Evolutionary conservation across 2,113 vertebrate genomes (phyloP), one percentile per base, ranked within the genome.

Genomic region (Empidonax traillii): DNA sequence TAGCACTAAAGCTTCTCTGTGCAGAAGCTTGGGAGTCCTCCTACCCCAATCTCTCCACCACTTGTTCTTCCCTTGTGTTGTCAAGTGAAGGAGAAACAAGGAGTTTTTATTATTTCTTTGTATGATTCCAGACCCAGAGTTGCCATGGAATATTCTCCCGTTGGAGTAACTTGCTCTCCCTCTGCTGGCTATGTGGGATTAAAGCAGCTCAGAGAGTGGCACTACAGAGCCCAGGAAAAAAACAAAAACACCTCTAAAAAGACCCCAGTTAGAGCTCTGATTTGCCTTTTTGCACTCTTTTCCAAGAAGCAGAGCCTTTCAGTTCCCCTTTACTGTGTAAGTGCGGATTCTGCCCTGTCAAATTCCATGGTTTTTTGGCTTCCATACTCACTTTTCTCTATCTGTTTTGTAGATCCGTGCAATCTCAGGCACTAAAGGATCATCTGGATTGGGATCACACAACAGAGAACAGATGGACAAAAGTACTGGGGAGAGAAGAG

Each of bases 321-420:
- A 39, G 27, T 17, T 82, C 59, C 69, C 66, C 58, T 31, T 51
- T 33, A 14, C 17, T 51, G 31, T 27, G 74, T 9, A 51, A 75
- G 58, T 8, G 52, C 10, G 24, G 46, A 27, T 24, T 81, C 56
- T 80, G 35, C 63, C 56, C 61, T 56, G 19, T 41, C 28, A 53
- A 67, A 49, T 51, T 30, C 37, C 33, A 20, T 1, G 4, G 10
- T 39, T 89, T 35, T 89, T 77, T 93, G 49, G 49, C 87, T 84
- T 94, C 61, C 91, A 96, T 98, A 98, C 99, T 98, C 96, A 99
- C 99, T 99, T 99, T 99, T 99, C 99, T 99, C 99, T 99, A 99
- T 99, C 99, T 98, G 99, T 99, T 99, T 99, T 99, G 99, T 99
- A 99, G 99, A 99, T 99, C 98, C 99, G 99, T 98, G 99, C 99